Evolutionary conservation across 2,797 vertebrate species (phyloP), one percentile per base, ranked within the genome.

Genomic region (Pipistrellus nathusii): DNA sequence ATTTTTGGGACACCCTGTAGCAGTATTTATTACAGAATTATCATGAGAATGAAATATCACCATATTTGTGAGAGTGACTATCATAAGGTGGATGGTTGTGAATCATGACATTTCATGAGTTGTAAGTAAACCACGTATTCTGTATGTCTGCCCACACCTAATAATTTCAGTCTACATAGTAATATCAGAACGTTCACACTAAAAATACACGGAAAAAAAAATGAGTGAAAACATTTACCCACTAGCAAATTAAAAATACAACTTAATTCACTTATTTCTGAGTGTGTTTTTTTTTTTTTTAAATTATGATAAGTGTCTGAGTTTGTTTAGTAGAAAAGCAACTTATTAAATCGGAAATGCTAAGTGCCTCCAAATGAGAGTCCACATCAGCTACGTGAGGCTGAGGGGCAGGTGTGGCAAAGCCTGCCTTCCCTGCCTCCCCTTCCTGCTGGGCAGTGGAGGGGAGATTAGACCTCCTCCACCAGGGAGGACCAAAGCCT

Each of bases 231-330:
- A 8, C 3, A 77, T 30, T 32, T 35, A 68, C 46, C 32, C 6
- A 68, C 59, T 27, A 59, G 17, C 12, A 93, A 94, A 80, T 92
- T 77, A 72, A 88, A 95, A 94, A 64, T 25, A 76, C 2, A 90
- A 30, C 8, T 80, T 72, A 69, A 44, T 32, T 80, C 18, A 55
- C 30, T 94, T 87, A 81, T 75, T 78, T 88, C 71, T 81, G 71
- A 75, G 35, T 48, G n/a, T n/a, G n/a, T 80, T 93, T 27, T 72
- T 44, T 41, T 41, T 41, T 41, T 6, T 41, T 41, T 7, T 7
- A 5, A 66, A 41, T n/a, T 64, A 80, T 71, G 46, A 62, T 68
- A 85, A 88, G 72, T 75, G 20, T 88, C 87, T 81, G 75, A 15
- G 44, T 77, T 59, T 85, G 11, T 35, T 85, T 66, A 55, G 57